A percentile compares a stretch with the other conserved stretches of the same genome.
phyloP scores from a whole-genome alignment of 2,888 invertebrate species.

The Clepsis dumicolana region DNA sequence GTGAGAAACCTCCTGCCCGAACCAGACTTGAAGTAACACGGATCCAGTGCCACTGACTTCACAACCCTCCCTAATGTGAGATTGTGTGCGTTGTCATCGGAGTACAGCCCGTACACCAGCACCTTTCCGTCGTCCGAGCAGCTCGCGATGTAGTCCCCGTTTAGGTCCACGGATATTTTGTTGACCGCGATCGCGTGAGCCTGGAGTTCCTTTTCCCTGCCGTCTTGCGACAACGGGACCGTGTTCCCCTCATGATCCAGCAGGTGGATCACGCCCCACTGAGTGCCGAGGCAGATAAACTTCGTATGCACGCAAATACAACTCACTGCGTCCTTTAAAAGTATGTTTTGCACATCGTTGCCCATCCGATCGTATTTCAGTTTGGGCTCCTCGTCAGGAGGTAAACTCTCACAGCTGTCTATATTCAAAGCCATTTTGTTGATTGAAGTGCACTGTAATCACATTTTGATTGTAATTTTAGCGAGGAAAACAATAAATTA shows the following conservation, averaged over 20 bases:
- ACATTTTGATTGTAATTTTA: constrained; percentile 31
- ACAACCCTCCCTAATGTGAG: constrained; percentile 93
- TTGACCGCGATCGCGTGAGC: constrained; percentile 97
- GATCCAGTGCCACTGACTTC: constrained; percentile 95
- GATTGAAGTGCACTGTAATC: constrained; percentile 11
- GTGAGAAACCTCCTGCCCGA: constrained; percentile 94
- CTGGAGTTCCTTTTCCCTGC: constrained; percentile 89
- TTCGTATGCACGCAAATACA: constrained; percentile 97
- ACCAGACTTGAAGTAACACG: constrained; percentile 91
- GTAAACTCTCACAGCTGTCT: constrained; percentile 77
- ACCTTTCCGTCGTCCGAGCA: constrained; percentile 96
- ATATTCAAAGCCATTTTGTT: constrained; percentile 73
- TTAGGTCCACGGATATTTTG: constrained; percentile 96
- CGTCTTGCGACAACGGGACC: constrained; percentile 84
- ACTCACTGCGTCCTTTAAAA: constrained; percentile 93
- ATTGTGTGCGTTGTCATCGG: constrained; percentile 92
- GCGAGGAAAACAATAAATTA: constrained; percentile 35
- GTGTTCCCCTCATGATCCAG: constrained; percentile 97
- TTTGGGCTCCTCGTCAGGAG: constrained; percentile 91
- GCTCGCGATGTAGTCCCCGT: constrained; percentile 97
- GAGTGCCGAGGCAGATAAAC: constrained; percentile 97
- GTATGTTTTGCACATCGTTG: constrained; percentile 94
- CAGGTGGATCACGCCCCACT: constrained; percentile 95
- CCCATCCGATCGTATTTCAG: constrained; percentile 95
- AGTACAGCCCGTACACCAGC: constrained; percentile 95